A percentile compares a stretch with the other conserved stretches of the same genome.
Conservation (phyloP, 2,888 invertebrate genomes). For the Eulithis testata region DNA sequence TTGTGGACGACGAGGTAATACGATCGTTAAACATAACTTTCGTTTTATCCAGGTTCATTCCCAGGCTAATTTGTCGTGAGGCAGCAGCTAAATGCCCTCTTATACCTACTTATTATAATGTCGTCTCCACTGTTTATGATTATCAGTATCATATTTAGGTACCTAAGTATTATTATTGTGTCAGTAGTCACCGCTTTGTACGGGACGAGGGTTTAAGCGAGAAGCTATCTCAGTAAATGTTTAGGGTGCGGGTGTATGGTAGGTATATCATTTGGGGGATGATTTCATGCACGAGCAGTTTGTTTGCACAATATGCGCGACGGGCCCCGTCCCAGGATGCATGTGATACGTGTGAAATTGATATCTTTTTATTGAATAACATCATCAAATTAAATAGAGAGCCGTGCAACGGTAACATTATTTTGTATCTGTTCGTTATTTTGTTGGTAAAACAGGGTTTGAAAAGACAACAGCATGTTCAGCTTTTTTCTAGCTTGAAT, state of each 20-base stretch:
- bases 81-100: no score
- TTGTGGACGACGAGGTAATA: no score
- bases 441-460: no score
- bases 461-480: no score
- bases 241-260: slow-evolving; percentile 51
- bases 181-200: neutral
- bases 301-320: slow-evolving; percentile 61
- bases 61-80: no score
- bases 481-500: no score
- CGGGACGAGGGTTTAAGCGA: slow-evolving; percentile 16
- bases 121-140: neutral
- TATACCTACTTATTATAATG: no score
- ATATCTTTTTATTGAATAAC: slow-evolving; percentile 37
- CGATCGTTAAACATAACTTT: no score
- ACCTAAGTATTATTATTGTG: no score
- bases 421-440: neutral
- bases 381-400: slow-evolving; percentile 21
- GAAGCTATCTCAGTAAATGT: slow-evolving; percentile 31
- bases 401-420: slow-evolving; percentile 1
- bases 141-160: neutral
- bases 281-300: slow-evolving; percentile 63
- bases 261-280: slow-evolving; percentile 64
- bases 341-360: slow-evolving; percentile 38
- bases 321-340: slow-evolving; percentile 42
- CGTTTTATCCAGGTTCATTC: no score